Evolutionary conservation across 1,140 invertebrate genomes (phyloP), one percentile per base, ranked within the genome.

Genomic region (Antheraea pernyi): DNA sequence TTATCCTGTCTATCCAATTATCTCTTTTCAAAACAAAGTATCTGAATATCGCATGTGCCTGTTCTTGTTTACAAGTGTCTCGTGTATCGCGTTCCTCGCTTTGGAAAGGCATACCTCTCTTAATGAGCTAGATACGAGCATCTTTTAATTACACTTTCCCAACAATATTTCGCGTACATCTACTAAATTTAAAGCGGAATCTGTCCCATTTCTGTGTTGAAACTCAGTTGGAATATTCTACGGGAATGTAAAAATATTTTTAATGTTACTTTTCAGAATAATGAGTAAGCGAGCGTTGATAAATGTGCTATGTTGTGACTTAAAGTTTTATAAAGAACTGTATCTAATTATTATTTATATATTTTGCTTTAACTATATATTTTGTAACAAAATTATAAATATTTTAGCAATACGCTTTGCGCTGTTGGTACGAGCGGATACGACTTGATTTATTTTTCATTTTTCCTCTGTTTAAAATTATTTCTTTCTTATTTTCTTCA

Each of bases 91-190:
- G 13, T 63, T 11, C 3, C 7, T 63, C n/a, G 61, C 13, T 3
- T 37, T 63, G 30, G 13, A n/a, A 37, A 63, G 30, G 30, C 61
- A 63, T 37, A 16, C 13, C 22, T 13, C 16, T 63, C 30, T 63
- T 63, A 63, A 63, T 63, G 30, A 63, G 61, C 0, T 37, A 37
- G 61, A 37, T 63, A 63, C 61, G 37, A 63, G 30, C 22, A 37
- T 36, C 30, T 63, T n/a, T 36, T 63, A 63, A 63, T 63, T 63
- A 63, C 7, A 30, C n/a, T 36, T 63, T 63, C 22, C 7, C 61
- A 37, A 36, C 61, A 37, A 18, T 36, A 22, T 63, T 36, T 4
- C 61, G 13, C 46, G 46, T 16, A 53, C 46, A 53, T 53, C 16
- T 53, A 13, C 11, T 53, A 16, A 6, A 53, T 53, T 53, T 13